Base-by-base conservation (phyloP, 2,797 vertebrate genomes). In the Pangasius macronema region DNA sequence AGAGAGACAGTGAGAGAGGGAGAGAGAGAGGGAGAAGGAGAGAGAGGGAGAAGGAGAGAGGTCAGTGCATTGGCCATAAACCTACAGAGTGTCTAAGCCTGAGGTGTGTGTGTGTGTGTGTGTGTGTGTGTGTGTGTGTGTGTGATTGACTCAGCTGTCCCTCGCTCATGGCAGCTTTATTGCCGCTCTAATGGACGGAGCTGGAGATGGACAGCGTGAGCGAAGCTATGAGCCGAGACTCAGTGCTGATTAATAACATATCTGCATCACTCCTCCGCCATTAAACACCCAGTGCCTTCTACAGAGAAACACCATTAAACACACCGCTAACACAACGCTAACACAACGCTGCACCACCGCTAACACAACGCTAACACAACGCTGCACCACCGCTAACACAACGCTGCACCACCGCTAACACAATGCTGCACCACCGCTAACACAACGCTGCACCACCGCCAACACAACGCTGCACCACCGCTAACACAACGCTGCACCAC, bases 141-240 rank as follows among this genome's bases (percentile, higher is more conserved):
- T 89, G 63, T 90, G 90, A 93, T 94, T 93, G 90, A 93, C 89
- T 51, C 87, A 53, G 89, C 16, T 59, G 88, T 87, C 90, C 85
- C 83, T 85, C 72, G 73, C 84, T 84, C 63, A 75, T 85, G 91
- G 77, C 92, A 92, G 90, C 63, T 93, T 94, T 93, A 95, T 92
- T 85, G 91, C 88, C 84, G 85, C 85, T 90, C 92, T 94, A 94
- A 94, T 93, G 85, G 91, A 91, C 90, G 87, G 85, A 68, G 53
- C 88, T 91, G 91, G 92, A 92, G 90, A 82, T 20, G 88, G 89
- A 90, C 84, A 77, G 87, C 36, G 59, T 82, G 87, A 85, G 87
- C 87, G 89, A 88, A 88, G 89, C 75, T 61, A 7, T 82, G 57
- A 36, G 76, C 51, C 1, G 49, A 18, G 20, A 57, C n/a, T 20